Conservation (phyloP, 2,888 invertebrate genomes). For the Drosophila limbata region DNA sequence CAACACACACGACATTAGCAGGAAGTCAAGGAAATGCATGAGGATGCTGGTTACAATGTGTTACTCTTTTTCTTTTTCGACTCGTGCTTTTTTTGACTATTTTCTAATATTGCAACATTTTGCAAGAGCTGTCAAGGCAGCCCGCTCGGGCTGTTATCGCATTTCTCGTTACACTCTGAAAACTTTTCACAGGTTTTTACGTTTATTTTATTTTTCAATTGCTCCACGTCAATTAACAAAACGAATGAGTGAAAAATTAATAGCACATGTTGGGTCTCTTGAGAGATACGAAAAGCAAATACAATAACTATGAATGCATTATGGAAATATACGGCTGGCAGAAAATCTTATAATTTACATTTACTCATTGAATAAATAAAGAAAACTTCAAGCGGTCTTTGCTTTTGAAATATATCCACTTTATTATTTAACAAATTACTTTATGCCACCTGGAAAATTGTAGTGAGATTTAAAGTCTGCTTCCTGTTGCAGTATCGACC, state of each 20-base stretch:
- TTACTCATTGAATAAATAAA: not conserved
- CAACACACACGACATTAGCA: conserved; percentile 48
- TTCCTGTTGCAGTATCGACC: conserved; percentile 42
- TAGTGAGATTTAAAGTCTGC: conserved; percentile 15
- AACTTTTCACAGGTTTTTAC: conserved; percentile 57
- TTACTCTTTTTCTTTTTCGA: conserved; percentile 9
- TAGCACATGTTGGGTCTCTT: conserved; percentile 32
- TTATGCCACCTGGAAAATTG: conserved; percentile 7
- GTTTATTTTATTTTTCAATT: conserved; percentile 54
- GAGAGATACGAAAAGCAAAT: conserved; percentile 9
- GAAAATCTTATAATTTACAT: conserved; percentile 8
- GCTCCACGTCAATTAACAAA: conserved; percentile 66
- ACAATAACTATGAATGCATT: not conserved
- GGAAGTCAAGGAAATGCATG: conserved; percentile 33
- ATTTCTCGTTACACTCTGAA: conserved; percentile 73
- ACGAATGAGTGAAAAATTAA: conserved; percentile 56
- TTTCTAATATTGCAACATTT: conserved; percentile 43
- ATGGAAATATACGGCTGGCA: not conserved
- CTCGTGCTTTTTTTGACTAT: not conserved
- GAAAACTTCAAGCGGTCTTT: conserved; percentile 4
- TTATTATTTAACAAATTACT: conserved; percentile 4
- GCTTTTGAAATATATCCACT: conserved; percentile 2
- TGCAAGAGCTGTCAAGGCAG: conserved; percentile 56
- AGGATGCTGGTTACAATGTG: conserved; percentile 46
- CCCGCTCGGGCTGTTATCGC: conserved; percentile 57